Evolutionary conservation across 1,140 invertebrate genomes (phyloP).

Genomic region (Dendrolimus kikuchii): DNA sequence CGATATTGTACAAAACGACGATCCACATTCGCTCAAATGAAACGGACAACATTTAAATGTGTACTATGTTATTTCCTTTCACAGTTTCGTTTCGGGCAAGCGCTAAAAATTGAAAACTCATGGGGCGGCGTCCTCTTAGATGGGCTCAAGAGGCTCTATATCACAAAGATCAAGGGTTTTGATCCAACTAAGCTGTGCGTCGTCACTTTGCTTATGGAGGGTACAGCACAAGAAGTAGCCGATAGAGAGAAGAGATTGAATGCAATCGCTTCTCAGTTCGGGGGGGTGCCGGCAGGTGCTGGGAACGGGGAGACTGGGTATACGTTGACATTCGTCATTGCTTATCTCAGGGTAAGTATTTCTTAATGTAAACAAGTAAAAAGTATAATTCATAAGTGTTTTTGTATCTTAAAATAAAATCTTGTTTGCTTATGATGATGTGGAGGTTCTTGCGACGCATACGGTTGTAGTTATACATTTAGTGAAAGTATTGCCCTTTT

Average conservation of each 20-base stretch:
- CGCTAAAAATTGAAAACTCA: slow-evolving; percentile 83
- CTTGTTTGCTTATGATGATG: too few relatives aligned
- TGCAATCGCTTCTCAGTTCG: slow-evolving; percentile 81
- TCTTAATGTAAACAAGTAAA: not conserved
- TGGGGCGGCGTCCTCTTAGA: slow-evolving; percentile 84
- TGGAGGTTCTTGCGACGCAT: too few relatives aligned
- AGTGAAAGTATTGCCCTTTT: too few relatives aligned
- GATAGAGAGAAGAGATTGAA: slow-evolving; percentile 86
- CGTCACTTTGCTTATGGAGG: slow-evolving; percentile 95
- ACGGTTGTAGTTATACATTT: too few relatives aligned
- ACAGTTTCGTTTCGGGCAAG: slow-evolving; percentile 93
- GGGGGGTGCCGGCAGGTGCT: slow-evolving; percentile 91
- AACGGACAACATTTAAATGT: not conserved
- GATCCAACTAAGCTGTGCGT: slow-evolving; percentile 88
- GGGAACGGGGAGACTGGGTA: slow-evolving; percentile 96
- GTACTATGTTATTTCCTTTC: slow-evolving; percentile 1
- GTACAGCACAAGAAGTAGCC: slow-evolving; percentile 79
- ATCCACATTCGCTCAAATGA: not conserved
- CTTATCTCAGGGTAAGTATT: slow-evolving; percentile 91
- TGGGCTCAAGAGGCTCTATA: slow-evolving; percentile 89
- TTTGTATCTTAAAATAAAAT: too few relatives aligned
- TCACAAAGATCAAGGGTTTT: slow-evolving; percentile 93
- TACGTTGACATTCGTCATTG: slow-evolving; percentile 97
- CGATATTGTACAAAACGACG: not conserved
- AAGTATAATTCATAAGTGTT: too few relatives aligned